Evolutionary conservation across 2,888 invertebrate species (phyloP), one percentile per base, ranked within the genome.

Genomic region (Polymixis lichenea): DNA sequence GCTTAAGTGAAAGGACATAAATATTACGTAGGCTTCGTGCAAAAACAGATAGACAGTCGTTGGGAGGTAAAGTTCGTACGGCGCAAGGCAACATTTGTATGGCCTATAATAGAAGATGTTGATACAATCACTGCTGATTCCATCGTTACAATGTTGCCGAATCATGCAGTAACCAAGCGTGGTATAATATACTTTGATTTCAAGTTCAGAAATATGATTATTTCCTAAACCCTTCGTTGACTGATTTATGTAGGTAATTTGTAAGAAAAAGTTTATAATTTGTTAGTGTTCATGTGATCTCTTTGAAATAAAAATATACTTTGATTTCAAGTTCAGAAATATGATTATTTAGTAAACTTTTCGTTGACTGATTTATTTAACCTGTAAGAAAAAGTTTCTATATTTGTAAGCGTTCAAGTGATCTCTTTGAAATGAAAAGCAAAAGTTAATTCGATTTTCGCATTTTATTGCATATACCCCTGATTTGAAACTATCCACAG

Each of bases 391-490:
- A 65, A 65, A 65, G 1, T 32, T 65, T 28, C 28, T 65, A 51
- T 65, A 25, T 65, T 65, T 22, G 28, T 28, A 28, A 65, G 65
- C 28, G 51, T 65, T 65, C 49, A 65, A 51, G 66, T 53, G 66
- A 66, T 53, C 66, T 66, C 66, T 66, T 66, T 66, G 66, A 66
- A 66, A 66, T 66, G 51, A 66, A 66, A 66, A 66, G 32, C 32
- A 32, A 66, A 51, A 66, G 28, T 65, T 65, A 28, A 28, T 65
- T 65, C 49, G 28, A 46, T 25, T 43, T 43, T 64, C 43, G 46
- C 46, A 64, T 65, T 49, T 65, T 65, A 65, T 49, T 64, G 64
- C 64, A 25, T 46, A 49, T 64, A 64, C 64, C 64, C 64, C 64
- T 25, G 49, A 49, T 28, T 65, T 38, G 53, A 8, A 67, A 53